Evolutionary conservation across 2,888 invertebrate genomes (phyloP).

Genomic region (Catonia carolina): DNA sequence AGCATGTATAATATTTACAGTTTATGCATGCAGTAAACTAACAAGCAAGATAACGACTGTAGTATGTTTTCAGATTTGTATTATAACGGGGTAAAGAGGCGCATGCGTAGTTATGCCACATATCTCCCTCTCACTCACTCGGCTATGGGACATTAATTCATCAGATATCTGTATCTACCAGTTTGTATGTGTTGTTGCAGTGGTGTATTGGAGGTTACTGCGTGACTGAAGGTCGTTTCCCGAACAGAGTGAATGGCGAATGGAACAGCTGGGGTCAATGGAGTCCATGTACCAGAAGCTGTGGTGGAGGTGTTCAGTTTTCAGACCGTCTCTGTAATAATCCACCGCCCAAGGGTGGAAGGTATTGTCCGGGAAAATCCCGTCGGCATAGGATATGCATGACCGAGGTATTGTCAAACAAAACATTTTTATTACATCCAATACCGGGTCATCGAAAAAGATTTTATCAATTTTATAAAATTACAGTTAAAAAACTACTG

Average conservation of each 20-base stretch:
- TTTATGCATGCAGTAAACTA: no score
- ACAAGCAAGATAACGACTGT: no score
- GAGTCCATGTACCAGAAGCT: constrained; percentile 65
- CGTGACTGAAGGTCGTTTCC: constrained; percentile 54
- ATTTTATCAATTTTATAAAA: neutral
- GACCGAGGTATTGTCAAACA: constrained; percentile 47
- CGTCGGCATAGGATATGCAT: constrained; percentile 75
- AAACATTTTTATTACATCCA: neutral
- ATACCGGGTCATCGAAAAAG: neutral
- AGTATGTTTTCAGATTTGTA: no score
- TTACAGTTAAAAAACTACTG: no score
- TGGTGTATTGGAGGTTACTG: constrained; percentile 61
- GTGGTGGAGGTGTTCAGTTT: constrained; percentile 75
- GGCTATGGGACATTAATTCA: no score
- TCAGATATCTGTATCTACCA: no score
- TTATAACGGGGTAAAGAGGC: no score
- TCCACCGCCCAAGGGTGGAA: constrained; percentile 62
- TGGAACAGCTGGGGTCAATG: constrained; percentile 59
- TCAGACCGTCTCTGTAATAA: constrained; percentile 65
- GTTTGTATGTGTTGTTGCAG: constrained; percentile 45
- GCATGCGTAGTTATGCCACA: no score
- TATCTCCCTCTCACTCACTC: no score
- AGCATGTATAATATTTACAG: no score
- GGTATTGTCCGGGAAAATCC: constrained; percentile 68
- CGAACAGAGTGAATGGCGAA: constrained; percentile 55